A percentile compares a stretch with the other conserved stretches of the same genome.
Evolutionary conservation across 2,888 invertebrate genomes (phyloP).

Genomic region (Clitarchus hookeri): DNA sequence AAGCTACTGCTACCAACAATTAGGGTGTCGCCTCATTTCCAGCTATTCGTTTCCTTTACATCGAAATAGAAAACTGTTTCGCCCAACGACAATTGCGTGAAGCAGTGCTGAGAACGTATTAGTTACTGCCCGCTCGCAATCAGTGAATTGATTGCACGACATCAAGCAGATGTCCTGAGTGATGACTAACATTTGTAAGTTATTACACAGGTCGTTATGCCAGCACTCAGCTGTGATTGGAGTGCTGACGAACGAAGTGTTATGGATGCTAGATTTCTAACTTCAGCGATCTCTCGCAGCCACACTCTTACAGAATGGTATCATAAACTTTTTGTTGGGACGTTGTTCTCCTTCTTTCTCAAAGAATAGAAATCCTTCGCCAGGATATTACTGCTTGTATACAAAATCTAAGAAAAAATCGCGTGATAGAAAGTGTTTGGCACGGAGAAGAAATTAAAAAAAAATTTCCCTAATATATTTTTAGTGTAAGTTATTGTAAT

Average conservation of each 20-base stretch:
- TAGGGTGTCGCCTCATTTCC: too few relatives aligned
- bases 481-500: too few relatives aligned
- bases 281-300: background rate
- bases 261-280: background rate
- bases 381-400: too few relatives aligned
- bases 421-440: too few relatives aligned
- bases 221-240: background rate
- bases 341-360: background rate
- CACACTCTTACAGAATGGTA: background rate
- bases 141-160: background rate
- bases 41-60: background rate
- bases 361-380: background rate
- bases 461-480: too few relatives aligned
- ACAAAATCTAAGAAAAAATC: too few relatives aligned
- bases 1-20: too few relatives aligned
- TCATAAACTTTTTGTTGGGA: background rate
- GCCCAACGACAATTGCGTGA: background rate
- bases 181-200: slow-evolving; percentile 7
- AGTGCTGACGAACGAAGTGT: background rate
- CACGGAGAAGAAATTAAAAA: too few relatives aligned
- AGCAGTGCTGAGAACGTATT: background rate
- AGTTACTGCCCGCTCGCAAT: background rate
- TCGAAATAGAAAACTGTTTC: background rate
- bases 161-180: background rate
- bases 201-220: background rate